Percentiles rank a stretch among this genome's conserved stretches.
These are phyloP conservation scores for Scaptomyza flava DNA, from an alignment of 2,888 invertebrate species.

Conservation along the genomic window DNA sequence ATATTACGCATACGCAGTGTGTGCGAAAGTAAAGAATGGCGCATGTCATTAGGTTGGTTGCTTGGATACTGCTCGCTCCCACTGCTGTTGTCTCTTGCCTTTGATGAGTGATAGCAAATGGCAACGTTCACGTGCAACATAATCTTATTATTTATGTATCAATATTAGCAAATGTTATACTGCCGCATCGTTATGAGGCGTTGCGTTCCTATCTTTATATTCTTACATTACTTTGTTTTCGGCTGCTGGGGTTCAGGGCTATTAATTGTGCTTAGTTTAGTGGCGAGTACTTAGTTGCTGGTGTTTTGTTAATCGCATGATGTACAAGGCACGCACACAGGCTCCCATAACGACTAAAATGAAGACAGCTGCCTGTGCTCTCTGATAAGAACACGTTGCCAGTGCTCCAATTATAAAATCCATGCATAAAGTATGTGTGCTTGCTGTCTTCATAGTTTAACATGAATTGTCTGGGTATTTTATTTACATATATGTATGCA, in stretches of 20 bases:
- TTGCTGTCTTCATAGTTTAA: constrained; percentile 57
- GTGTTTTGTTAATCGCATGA: constrained; percentile 76
- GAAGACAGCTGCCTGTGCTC: constrained; percentile 32
- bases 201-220: constrained; percentile 8
- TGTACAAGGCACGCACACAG: constrained; percentile 42
- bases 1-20: constrained; percentile 54
- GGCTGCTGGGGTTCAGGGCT: constrained; percentile 31
- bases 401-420: constrained; percentile 1
- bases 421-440: constrained; percentile 13
- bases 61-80: neutral
- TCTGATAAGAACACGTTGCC: constrained; percentile 46
- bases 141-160: constrained; percentile 74
- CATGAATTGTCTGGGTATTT: constrained; percentile 39
- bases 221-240: neutral
- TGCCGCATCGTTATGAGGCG: constrained; percentile 60
- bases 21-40: too few species aligned
- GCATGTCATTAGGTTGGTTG: too few species aligned
- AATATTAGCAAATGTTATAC: constrained; percentile 60
- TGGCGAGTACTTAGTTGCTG: constrained; percentile 70
- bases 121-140: constrained; percentile 68
- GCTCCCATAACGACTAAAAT: constrained; percentile 15
- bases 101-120: constrained; percentile 73
- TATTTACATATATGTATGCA: neutral
- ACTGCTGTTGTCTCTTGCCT: constrained; percentile 2
- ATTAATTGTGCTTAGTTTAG: constrained; percentile 77